Percentiles rank a stretch among this genome's conserved stretches.
phyloP scores from a whole-genome alignment of 2,888 invertebrate species.

The Callosobruchus maculatus region DNA sequence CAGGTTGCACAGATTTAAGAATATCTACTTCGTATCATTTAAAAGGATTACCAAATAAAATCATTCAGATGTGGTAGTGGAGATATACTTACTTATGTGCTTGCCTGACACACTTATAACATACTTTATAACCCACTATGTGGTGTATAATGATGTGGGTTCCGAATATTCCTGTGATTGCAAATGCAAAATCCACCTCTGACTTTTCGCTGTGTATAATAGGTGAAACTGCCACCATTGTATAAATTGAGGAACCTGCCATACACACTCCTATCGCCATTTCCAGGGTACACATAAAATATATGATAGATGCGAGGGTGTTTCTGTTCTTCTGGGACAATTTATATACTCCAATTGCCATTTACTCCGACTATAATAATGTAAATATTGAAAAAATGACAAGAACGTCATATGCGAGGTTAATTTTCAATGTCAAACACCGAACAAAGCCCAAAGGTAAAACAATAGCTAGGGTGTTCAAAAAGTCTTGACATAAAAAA shows the following conservation, averaged over 20 bases:
- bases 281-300: slow-evolving; percentile 19
- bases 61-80: too few relatives aligned
- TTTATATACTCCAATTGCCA: not conserved
- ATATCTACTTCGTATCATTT: too few relatives aligned
- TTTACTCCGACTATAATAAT: not conserved
- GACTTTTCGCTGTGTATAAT: slow-evolving; percentile 44
- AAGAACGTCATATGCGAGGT: not conserved
- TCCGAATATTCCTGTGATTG: slow-evolving; percentile 43
- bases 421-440: not conserved
- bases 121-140: slow-evolving; percentile 43
- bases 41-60: too few relatives aligned
- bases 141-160: slow-evolving; percentile 42
- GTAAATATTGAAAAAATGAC: not conserved
- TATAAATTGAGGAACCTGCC: slow-evolving; percentile 40
- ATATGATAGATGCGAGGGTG: not conserved
- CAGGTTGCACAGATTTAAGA: too few relatives aligned
- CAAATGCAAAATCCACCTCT: slow-evolving; percentile 45
- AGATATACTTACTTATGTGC: slow-evolving; percentile 42
- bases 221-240: slow-evolving; percentile 39
- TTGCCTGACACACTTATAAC: slow-evolving; percentile 42
- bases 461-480: too few relatives aligned
- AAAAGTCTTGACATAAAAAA: too few relatives aligned
- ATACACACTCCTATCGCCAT: slow-evolving; percentile 39
- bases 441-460: too few relatives aligned
- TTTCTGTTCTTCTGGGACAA: not conserved